Conservation (phyloP, 2,797 vertebrate genomes). For the Micromesistius poutassou region DNA sequence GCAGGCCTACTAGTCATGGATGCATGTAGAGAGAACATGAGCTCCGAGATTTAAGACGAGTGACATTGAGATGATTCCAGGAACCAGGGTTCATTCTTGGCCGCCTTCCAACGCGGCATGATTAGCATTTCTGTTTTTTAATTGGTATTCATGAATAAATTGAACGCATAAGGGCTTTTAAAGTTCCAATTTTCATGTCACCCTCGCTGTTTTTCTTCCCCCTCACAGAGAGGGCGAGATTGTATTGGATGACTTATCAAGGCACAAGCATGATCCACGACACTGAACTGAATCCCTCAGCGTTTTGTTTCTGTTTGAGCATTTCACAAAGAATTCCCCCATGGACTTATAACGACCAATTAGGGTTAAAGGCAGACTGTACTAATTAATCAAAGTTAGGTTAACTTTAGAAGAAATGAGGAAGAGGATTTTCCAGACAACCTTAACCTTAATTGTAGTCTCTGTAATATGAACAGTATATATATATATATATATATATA, state of each 20-base stretch:
- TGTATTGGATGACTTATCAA: constrained; percentile 16
- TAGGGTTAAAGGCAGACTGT: constrained; percentile 45
- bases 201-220: constrained; percentile 13
- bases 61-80: background rate
- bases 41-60: too few species aligned
- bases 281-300: constrained; percentile 24
- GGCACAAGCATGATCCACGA: constrained; percentile 25
- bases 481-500: too few species aligned
- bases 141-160: constrained; percentile 51
- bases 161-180: constrained; percentile 4
- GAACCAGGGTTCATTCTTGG: constrained; percentile 16
- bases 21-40: too few species aligned
- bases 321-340: constrained; percentile 36
- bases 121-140: constrained; percentile 35
- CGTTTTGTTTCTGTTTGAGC: constrained; percentile 17
- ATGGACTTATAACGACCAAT: constrained; percentile 52
- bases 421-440: constrained; percentile 52
- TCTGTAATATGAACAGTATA: constrained; percentile 17
- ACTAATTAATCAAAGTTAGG: constrained; percentile 59
- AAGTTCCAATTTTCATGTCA: constrained; percentile 3
- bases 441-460: constrained; percentile 51
- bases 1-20: too few species aligned
- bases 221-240: constrained; percentile 3
- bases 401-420: constrained; percentile 51
- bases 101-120: constrained; percentile 15